Conservation (phyloP, 2,113 vertebrate genomes). For the Sitta europaea region DNA sequence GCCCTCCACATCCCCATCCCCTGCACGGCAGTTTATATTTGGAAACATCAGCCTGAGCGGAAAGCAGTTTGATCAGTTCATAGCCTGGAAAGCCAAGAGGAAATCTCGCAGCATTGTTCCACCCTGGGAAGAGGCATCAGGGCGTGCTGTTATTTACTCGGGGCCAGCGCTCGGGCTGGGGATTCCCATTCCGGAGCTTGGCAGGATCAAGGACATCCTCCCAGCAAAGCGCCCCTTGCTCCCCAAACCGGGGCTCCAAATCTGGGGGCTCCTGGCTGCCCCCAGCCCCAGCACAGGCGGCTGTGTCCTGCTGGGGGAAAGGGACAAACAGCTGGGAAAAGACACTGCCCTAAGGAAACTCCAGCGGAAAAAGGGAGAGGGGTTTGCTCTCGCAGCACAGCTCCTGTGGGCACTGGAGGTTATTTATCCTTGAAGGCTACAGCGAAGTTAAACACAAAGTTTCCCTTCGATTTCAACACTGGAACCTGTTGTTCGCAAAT, state of each 20-base stretch:
- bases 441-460: neutral
- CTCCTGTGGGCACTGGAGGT: accelerated
- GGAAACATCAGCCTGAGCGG: neutral
- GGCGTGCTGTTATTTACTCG: neutral
- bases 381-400: neutral
- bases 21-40: neutral
- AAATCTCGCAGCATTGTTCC: neutral
- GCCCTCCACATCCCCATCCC: neutral
- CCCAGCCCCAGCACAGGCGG: accelerated
- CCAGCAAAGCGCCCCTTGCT: neutral
- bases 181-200: accelerated
- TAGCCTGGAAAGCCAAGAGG: neutral
- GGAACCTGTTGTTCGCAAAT: neutral
- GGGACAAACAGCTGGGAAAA: accelerated
- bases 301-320: accelerated
- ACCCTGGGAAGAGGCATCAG: neutral
- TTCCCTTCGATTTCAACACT: neutral
- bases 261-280: neutral
- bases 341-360: neutral
- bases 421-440: neutral
- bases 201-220: neutral
- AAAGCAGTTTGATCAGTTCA: neutral
- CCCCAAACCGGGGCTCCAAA: neutral
- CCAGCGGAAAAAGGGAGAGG: neutral
- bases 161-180: neutral